These are phyloP conservation scores for Cylloceria caligata DNA, from an alignment of 2,888 invertebrate genomes.

Conservation along the genomic window DNA sequence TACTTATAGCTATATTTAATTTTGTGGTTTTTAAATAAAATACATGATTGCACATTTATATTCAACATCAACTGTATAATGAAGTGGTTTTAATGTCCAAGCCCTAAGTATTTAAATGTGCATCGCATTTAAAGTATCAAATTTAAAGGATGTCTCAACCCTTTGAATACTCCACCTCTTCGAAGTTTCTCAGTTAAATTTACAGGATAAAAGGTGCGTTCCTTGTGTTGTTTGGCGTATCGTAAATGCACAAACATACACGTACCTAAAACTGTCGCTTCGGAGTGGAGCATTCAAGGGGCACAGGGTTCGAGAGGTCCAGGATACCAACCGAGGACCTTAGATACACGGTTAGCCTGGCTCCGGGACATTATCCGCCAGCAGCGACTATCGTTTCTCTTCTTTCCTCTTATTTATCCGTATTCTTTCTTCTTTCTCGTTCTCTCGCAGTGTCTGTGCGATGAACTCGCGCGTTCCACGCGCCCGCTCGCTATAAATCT, in stretches of 20 bases:
- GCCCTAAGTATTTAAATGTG: background rate
- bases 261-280: constrained; percentile 56
- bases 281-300: constrained; percentile 61
- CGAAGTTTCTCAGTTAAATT: background rate
- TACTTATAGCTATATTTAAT: background rate
- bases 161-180: background rate
- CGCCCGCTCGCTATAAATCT: constrained; percentile 79
- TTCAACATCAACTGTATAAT: background rate
- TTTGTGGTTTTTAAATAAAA: background rate
- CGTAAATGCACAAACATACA: constrained; percentile 10
- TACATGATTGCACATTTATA: background rate
- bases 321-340: constrained; percentile 59
- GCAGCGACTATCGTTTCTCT: constrained; percentile 48
- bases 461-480: constrained; percentile 66
- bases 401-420: constrained; percentile 36
- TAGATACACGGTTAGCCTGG: constrained; percentile 60
- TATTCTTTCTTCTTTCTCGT: constrained; percentile 40
- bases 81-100: background rate
- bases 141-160: background rate
- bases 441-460: constrained; percentile 45
- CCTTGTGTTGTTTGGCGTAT: constrained; percentile 6
- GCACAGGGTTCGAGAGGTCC: constrained; percentile 59
- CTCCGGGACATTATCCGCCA: constrained; percentile 64
- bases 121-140: background rate
- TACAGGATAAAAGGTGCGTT: constrained; percentile 9